Percentiles rank a stretch among this genome's conserved stretches.
Conservation (phyloP, 2,888 invertebrate genomes). For the Atherix ibis region DNA sequence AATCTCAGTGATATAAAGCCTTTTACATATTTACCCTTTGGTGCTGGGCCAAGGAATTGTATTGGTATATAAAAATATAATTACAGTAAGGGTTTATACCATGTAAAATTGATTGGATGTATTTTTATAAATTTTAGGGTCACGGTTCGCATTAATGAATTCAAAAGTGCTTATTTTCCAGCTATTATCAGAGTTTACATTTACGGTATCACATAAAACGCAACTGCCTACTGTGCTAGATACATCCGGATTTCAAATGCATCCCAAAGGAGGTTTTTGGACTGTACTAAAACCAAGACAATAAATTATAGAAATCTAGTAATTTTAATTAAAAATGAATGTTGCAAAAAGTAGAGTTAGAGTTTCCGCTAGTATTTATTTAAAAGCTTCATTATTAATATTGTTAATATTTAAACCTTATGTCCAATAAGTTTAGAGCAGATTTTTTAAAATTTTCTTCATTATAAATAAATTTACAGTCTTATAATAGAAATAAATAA, state of each 20-base stretch:
- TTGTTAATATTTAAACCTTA: too few relatives aligned
- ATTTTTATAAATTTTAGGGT: background rate
- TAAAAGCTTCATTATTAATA: too few relatives aligned
- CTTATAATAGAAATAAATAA: too few relatives aligned
- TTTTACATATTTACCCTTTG: constrained; percentile 38
- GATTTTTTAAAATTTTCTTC: too few relatives aligned
- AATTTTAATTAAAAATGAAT: too few relatives aligned
- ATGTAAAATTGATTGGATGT: too few relatives aligned
- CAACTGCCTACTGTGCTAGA: background rate
- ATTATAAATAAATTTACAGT: too few relatives aligned
- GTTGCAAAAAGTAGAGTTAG: too few relatives aligned
- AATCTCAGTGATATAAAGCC: constrained; percentile 36
- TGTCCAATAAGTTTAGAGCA: too few relatives aligned
- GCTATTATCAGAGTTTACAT: background rate
- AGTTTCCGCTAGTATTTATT: too few relatives aligned
- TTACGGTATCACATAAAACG: background rate
- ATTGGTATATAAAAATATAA: background rate
- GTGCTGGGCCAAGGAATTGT: constrained; percentile 43
- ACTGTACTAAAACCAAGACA: background rate
- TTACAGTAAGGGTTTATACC: too few relatives aligned
- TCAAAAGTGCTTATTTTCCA: background rate
- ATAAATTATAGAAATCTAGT: too few relatives aligned
- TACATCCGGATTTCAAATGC: background rate
- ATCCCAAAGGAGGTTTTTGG: background rate
- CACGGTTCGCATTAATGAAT: background rate